phyloP scores from a whole-genome alignment of 2,888 invertebrate genomes.

The Agriopis aurantiaria region DNA sequence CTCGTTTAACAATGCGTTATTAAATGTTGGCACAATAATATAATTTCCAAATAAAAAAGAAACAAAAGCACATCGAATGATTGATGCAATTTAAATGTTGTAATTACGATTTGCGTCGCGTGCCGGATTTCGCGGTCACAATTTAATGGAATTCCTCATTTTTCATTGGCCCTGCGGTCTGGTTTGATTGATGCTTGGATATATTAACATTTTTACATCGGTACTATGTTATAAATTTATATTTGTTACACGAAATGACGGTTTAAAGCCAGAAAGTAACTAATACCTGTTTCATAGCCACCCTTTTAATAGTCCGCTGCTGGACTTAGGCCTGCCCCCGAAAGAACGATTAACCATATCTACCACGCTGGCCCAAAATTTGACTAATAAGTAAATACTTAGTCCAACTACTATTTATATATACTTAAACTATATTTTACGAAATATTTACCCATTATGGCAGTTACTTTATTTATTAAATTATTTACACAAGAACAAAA shows the following conservation, averaged over 20 bases:
- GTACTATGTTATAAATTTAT: slow-evolving; percentile 11
- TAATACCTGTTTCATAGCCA: too few species aligned
- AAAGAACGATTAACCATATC: too few species aligned
- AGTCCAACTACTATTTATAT: too few species aligned
- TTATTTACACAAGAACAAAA: too few species aligned
- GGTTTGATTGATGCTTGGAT: slow-evolving; percentile 75
- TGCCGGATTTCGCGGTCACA: slow-evolving; percentile 62
- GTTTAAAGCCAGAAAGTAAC: too few species aligned
- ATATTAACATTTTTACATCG: slow-evolving; percentile 68
- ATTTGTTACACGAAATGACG: not conserved
- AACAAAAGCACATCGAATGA: slow-evolving; percentile 56
- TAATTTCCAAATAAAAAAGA: slow-evolving; percentile 20
- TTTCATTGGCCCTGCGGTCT: slow-evolving; percentile 66
- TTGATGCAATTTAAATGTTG: slow-evolving; percentile 74
- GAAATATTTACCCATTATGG: too few species aligned
- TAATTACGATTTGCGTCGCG: slow-evolving; percentile 70
- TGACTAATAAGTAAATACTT: too few species aligned
- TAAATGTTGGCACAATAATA: not conserved
- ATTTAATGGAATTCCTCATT: slow-evolving; percentile 72
- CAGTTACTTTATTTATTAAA: too few species aligned
- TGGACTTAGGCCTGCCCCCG: too few species aligned
- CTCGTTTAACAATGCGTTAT: not conserved
- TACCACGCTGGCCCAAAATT: too few species aligned
- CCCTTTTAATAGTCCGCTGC: too few species aligned
- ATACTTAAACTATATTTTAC: too few species aligned